Base-by-base conservation (phyloP, 2,888 invertebrate species). In the Polietes domitor region DNA sequence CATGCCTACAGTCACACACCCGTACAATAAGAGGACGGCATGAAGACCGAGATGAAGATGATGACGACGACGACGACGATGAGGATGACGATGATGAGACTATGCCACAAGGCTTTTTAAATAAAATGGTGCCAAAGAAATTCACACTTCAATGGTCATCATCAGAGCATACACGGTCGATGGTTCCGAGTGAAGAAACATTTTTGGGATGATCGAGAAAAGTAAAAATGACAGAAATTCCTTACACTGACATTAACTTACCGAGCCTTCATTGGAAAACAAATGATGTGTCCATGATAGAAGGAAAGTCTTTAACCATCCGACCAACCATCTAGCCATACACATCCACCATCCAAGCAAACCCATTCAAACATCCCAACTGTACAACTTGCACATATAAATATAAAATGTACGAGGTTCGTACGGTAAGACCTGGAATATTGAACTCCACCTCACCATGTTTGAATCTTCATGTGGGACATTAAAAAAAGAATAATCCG, bases 91-190 rank as follows among this genome's bases (percentile, higher is more conserved):
- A 72, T 79, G 84, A 43, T 77, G 65, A 53, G 72, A 65, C 77
- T 55, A 55, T 68, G 68, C 75, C 72, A 78, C 80, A 81, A 78
- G 84, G 80, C 75, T 81, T 78, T 80, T 55, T 63, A n/a, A 70
- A 68, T 72, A 24, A 53, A 75, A 78, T 68, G 76, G 53, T 84
- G 84, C 78, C 81, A 84, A 81, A 81, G 78, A 84, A 79, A 78
- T 84, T 81, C 79, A 84, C 84, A 84, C 84, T 84, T 81, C 75
- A 84, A 72, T 84, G 76, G 72, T 81, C 84, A 73, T 81, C 76
- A 81, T 76, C 68, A 41, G 19, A 68, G 68, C 21, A 68, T 32
- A 6, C n/a, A n/a, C n/a, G n/a, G n/a, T 32, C 6, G n/a, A 5
- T 15, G 10, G 43, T 68, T 68, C 43, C 12, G 41, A 10, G 2